Percentiles rank a stretch among this genome's conserved stretches.
phyloP scores from a whole-genome alignment of 2,888 invertebrate species.

The Tipula unca region DNA sequence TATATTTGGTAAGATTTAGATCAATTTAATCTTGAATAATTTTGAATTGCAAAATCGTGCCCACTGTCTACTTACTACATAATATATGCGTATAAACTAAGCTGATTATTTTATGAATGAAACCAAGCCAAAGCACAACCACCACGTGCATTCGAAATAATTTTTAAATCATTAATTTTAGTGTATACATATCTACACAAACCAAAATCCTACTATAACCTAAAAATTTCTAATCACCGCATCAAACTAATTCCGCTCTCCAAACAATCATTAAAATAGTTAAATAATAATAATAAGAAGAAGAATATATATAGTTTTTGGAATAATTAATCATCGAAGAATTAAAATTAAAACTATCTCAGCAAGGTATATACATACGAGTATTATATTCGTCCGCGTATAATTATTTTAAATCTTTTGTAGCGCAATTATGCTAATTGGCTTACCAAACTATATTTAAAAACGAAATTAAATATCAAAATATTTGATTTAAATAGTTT shows the following conservation, averaged over 20 bases:
- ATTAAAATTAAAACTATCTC: neutral
- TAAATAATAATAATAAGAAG: neutral
- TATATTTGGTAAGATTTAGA: no score
- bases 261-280: neutral
- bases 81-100: neutral
- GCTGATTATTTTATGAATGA: neutral
- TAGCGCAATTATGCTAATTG: slow-evolving; percentile 14
- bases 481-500: neutral
- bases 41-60: neutral
- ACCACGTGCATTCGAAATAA: neutral
- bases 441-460: neutral
- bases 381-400: neutral
- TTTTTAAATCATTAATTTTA: neutral
- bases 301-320: neutral
- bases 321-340: slow-evolving; percentile 8
- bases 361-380: neutral
- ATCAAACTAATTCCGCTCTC: neutral
- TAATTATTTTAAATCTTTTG: neutral
- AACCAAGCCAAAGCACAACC: neutral
- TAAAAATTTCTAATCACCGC: neutral
- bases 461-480: neutral
- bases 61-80: neutral
- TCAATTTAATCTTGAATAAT: no score
- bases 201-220: no score
- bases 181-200: neutral